These are phyloP conservation scores for Hydropsyche betteni DNA, from an alignment of 2,888 invertebrate species.

Conservation along the genomic window DNA sequence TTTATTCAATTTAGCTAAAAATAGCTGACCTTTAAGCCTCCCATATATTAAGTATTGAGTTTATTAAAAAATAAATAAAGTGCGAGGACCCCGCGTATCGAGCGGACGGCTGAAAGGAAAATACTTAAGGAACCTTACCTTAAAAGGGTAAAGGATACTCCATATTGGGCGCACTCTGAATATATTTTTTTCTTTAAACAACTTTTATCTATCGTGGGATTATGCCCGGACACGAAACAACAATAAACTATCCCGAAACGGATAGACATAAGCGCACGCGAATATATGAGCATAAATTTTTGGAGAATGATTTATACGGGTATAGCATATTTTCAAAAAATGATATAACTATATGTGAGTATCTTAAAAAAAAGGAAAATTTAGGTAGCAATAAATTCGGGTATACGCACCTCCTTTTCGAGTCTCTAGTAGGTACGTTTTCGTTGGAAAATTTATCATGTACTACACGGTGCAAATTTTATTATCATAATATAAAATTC, in stretches of 20 bases:
- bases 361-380: constrained; percentile 25
- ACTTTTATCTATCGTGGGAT: constrained; percentile 18
- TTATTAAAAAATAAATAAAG: too few species aligned
- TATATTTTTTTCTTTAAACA: constrained; percentile 12
- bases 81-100: not conserved
- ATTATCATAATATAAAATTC: constrained; percentile 29
- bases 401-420: constrained; percentile 3
- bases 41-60: too few species aligned
- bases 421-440: not conserved
- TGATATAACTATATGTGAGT: not conserved
- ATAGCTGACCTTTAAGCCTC: not conserved
- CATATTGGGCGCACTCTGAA: not conserved
- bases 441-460: constrained; percentile 14
- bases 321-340: constrained; percentile 13
- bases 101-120: constrained; percentile 12
- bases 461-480: constrained; percentile 24
- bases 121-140: not conserved
- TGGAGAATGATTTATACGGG: constrained; percentile 25
- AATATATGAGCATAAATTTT: not conserved
- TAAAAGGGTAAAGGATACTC: constrained; percentile 19
- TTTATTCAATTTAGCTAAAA: constrained; percentile 10
- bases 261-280: constrained; percentile 18
- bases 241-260: constrained; percentile 29
- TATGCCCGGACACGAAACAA: constrained; percentile 24
- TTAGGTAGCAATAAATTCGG: constrained; percentile 12